Base-by-base conservation (phyloP, 2,113 vertebrate species). In the Tragulus kanchil region DNA sequence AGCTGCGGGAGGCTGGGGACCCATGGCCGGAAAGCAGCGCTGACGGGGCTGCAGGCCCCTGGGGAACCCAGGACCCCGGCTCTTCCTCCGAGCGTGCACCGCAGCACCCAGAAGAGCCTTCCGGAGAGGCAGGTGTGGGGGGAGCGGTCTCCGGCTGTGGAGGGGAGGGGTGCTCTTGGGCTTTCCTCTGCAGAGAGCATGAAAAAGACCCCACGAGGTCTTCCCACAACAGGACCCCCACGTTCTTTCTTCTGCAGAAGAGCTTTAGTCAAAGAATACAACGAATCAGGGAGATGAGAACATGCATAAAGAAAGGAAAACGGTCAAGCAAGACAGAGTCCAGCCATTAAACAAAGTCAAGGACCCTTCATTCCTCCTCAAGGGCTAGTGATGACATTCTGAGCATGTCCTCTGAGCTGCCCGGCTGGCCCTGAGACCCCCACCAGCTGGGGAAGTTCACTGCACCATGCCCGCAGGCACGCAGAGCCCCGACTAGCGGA, bases 371-470 rank as follows among this genome's bases (percentile, higher is more conserved):
- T 50, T 28, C 73, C 45, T 50, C 25, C 45, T 28, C 73, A 16
- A 16, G 45, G 45, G 26, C 45, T 48, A 9, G 0, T 9, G 25
- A 28, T 2, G 0, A 6, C 17, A 10, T 28, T 10, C 73, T 31
- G 26, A 31, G 73, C 48, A 2, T 10, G 73, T 17, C 48, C 73
- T 16, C 52, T 17, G 48, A 17, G 26, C 73, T 31, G 48, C 17
- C 28, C 17, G 3, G 25, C 26, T 9, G 48, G 16, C 14, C 5
- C 26, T 0, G 4, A 17, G 50, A 26, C 25, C 48, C 73, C 48
- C 73, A 9, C 4, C 26, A 52, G 26, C 14, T 17, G 48, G 48
- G 73, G 73, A 28, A 1, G 0, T 77, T 77, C 28, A 10, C 26
- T 16, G 25, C 3, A 9, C 5, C 14, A 9, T 10, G 48, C 48